Evolutionary conservation across 2,113 vertebrate genomes (phyloP), one percentile per base, ranked within the genome.

Genomic region (Cinclus mexicanus): DNA sequence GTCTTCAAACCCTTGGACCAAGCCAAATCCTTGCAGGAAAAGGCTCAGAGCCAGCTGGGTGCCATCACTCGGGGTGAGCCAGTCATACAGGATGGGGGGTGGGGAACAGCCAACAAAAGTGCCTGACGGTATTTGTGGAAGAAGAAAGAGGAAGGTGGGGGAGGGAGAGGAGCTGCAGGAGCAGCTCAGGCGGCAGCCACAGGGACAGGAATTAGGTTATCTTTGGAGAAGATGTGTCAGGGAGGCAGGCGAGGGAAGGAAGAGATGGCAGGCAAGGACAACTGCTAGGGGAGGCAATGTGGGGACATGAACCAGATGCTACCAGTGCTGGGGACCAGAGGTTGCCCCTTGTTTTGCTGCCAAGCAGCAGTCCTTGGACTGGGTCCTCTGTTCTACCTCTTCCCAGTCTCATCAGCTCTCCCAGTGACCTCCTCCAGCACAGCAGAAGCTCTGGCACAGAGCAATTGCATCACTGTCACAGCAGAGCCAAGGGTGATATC

Each of bases 81-180:
- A 56, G 46, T 53, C 65, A 46, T 4, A 4, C 2, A 0, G 2
- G 0, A 18, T 10, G 11, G 33, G 39, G 2, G 0, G 29, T 10
- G 11, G 33, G 39, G 61, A 20, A 56, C 33, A 84, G 77, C 56
- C 37, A n/a, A 52, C 81, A 70, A 1, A 15, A 63, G 78, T 0
- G 10, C 65, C 92, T 68, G 41, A 16, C 70, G 91, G 78, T 57
- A 70, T 71, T 33, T 67, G 56, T 4, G 33, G 90, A 67, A 35
- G 47, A 78, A 78, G 88, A 93, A 95, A 94, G 94, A 97, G 94
- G 92, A 94, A 96, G 84, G 29, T 83, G 95, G 96, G 93, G 95
- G 96, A 96, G 91, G 93, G 94, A 95, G 24, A 71, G 74, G 70
- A 94, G 76, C 77, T 71, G 81, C 83, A 84, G 72, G 49, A 92